Conservation (phyloP, 2,797 vertebrate genomes). For the Natrix natrix region DNA sequence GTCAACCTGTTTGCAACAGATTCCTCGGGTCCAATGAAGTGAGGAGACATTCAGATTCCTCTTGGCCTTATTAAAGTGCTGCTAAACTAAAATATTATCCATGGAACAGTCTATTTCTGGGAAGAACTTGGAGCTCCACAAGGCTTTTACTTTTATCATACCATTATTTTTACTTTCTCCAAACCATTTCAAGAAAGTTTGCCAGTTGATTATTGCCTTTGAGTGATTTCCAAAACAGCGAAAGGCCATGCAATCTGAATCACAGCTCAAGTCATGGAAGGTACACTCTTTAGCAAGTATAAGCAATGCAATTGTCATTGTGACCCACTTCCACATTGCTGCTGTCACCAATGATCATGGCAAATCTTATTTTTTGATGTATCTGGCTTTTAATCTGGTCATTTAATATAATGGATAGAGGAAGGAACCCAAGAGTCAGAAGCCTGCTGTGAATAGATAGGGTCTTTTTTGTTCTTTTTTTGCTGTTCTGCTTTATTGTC, state of each 20-base stretch:
- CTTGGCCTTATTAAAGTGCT: neutral
- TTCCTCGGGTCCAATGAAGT: neutral
- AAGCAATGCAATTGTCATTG: neutral
- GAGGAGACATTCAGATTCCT: neutral
- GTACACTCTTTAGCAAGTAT: neutral
- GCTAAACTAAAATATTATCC: neutral
- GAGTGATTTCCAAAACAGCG: neutral
- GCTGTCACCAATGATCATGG: constrained; percentile 4
- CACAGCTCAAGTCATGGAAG: neutral
- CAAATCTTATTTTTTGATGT: constrained; percentile 31
- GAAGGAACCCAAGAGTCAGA: constrained; percentile 13
- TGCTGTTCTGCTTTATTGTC: constrained; percentile 56
- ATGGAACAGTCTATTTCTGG: neutral
- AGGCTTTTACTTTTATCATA: neutral
- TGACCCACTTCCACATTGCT: neutral
- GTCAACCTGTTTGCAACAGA: neutral
- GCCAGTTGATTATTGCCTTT: neutral
- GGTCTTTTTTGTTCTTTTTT: constrained; percentile 21
- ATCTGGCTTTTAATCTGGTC: constrained; percentile 49
- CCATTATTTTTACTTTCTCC: neutral
- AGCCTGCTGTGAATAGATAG: constrained; percentile 23
- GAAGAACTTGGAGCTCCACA: too few relatives aligned
- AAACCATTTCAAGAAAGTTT: neutral
- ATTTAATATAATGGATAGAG: constrained; percentile 45
- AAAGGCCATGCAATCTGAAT: neutral